Percentiles rank a stretch among this genome's conserved stretches.
These are phyloP conservation scores for Parasteatoda tepidariorum DNA, from an alignment of 1,140 invertebrate genomes.

Conservation along the genomic window DNA sequence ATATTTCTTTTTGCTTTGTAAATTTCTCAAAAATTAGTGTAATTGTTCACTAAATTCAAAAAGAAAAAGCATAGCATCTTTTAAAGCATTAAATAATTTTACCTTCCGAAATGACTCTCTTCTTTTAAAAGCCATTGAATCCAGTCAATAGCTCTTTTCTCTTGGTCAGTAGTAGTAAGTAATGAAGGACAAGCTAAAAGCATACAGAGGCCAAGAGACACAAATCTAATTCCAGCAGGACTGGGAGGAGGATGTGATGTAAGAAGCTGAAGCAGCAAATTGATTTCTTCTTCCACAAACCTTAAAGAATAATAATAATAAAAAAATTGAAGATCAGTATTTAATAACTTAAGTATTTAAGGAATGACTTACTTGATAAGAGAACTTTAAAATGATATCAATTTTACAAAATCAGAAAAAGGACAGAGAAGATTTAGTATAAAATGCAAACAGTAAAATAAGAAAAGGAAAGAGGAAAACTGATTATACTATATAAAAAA, in stretches of 20 bases:
- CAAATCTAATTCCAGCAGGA: slow-evolving; percentile 90
- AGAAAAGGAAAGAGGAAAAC: no score
- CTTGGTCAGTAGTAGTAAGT: slow-evolving; percentile 81
- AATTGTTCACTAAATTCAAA: no score
- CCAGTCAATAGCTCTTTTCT: slow-evolving; percentile 93
- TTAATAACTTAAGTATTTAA: no score
- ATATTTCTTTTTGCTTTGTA: no score
- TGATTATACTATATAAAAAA: no score
- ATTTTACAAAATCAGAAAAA: no score
- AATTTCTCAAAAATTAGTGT: no score
- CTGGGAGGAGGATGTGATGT: slow-evolving; percentile 91
- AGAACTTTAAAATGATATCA: no score
- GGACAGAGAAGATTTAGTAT: no score
- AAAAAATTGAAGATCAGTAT: neutral
- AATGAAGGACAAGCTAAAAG: slow-evolving; percentile 93
- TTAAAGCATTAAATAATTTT: slow-evolving; percentile 47
- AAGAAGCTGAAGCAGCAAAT: slow-evolving; percentile 83
- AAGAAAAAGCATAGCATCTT: neutral
- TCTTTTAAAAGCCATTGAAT: slow-evolving; percentile 92
- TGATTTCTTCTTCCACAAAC: slow-evolving; percentile 93
- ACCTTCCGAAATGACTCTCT: slow-evolving; percentile 79
- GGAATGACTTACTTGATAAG: no score
- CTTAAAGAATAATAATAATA: slow-evolving; percentile 29
- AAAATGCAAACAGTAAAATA: no score
- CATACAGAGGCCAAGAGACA: slow-evolving; percentile 93